Base-by-base conservation (phyloP, 1,140 invertebrate species). In the Drosophila neocordata region DNA sequence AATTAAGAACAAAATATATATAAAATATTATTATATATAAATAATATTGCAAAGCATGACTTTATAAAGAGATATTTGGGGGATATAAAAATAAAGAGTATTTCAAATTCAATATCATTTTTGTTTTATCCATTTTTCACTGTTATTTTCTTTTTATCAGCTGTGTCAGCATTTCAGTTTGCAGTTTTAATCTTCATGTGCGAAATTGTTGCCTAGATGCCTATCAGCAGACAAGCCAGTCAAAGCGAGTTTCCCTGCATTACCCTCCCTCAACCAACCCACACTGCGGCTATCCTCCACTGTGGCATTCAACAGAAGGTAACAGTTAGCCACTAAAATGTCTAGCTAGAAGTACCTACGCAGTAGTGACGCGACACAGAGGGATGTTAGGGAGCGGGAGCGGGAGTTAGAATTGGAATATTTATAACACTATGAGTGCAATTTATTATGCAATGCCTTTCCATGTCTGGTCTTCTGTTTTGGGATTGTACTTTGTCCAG, bases 381-480 rank as follows among this genome's bases (percentile, higher is more conserved):
- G 58, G n/a, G n/a, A n/a, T n/a, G n/a, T n/a, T n/a, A n/a, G n/a
- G n/a, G n/a, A n/a, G n/a, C n/a, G 0, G 22, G 22, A 24, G 22
- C 2, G 22, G 22, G 22, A 4, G 4, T 1, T 6, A 31, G 27
- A 31, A 31, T 31, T 20, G 22, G 75, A 66, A 81, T 89, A 89
- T 89, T 89, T 89, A 89, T 89, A 89, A 85, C 81, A 77, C 77
- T 76, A 81, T 62, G 69, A 65, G 67, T 85, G 77, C 80, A 89
- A 89, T 89, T 89, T 89, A 89, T 89, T 89, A 84, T 89, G 84
- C 85, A 84, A 69, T 77, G 81, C 74, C 82, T 69, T 74, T 62
- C 35, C 51, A 72, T 70, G 73, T 60, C 73, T 52, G 53, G 31
- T 41, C 15, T 59, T 48, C 51, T 75, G 71, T 2, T 37, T 52